These are phyloP conservation scores for Pachycephus smyrnensis DNA, from an alignment of 2,888 invertebrate species.

Conservation along the genomic window DNA sequence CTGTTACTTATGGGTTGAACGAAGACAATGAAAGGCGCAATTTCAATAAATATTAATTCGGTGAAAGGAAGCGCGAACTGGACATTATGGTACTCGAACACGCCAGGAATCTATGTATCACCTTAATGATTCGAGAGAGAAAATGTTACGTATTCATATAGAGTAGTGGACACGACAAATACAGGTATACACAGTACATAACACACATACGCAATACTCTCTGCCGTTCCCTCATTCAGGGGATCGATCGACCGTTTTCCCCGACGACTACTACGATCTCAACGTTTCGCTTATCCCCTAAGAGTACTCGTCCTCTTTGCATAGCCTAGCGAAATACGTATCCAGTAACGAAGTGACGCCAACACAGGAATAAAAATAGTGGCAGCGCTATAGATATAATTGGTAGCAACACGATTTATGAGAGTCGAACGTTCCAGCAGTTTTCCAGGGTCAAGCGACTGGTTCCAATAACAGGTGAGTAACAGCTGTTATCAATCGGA, in stretches of 20 bases:
- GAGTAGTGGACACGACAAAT: background rate
- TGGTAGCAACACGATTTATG: no score
- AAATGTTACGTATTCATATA: background rate
- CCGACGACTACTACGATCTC: background rate
- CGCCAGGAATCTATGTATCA: conserved; percentile 39
- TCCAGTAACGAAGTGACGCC: background rate
- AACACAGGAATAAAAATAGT: background rate
- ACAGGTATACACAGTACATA: background rate
- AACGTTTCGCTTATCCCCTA: background rate
- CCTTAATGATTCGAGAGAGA: background rate
- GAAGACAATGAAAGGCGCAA: conserved; percentile 32
- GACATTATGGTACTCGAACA: conserved; percentile 33
- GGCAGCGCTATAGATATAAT: no score
- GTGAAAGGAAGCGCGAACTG: conserved; percentile 32
- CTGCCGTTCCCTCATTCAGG: background rate
- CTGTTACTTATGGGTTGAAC: conserved; percentile 16
- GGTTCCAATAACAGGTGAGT: background rate
- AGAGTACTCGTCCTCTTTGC: background rate
- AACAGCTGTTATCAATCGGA: background rate
- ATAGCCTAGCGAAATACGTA: background rate
- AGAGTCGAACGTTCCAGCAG: background rate
- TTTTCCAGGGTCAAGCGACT: background rate
- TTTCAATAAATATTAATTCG: conserved; percentile 46
- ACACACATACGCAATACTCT: background rate
- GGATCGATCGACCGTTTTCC: background rate